Evolutionary conservation across 2,797 vertebrate species (phyloP), one percentile per base, ranked within the genome.

Genomic region (Etheostoma nigrum): DNA sequence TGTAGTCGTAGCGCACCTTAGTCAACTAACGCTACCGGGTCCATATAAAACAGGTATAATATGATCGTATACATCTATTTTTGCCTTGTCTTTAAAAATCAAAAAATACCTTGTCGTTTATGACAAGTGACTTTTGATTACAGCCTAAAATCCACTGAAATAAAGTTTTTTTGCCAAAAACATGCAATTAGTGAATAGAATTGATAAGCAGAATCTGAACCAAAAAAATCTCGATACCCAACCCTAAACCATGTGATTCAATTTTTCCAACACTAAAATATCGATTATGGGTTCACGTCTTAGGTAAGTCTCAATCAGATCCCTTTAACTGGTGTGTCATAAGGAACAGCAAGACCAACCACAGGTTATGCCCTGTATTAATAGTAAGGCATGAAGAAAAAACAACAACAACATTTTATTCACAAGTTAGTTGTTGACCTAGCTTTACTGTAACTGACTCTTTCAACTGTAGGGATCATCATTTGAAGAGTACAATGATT

Each of bases 401-500:
- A 81, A 58, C 70, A 62, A 70, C 30, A 81, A 58, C 70, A 64
- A 57, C n/a, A 40, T 74, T 76, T 93, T 93, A 94, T 93, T 95
- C 91, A 93, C 91, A 83, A 89, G 94, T 96, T 96, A 96, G 95
- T 93, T 95, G 95, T 92, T 81, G 64, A 79, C 83, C 85, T 87
- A 80, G 19, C 64, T 73, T 81, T 91, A 84, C 83, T 88, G 95
- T 82, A 93, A 95, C 90, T 90, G 95, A 94, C 90, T 93, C 88
- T 97, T 99, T 99, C 97, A 89, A 94, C 97, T 97, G 97, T 94
- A 98, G 97, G 97, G 97, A 98, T 98, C 97, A 97, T 84, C 84
- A 72, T 87, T 87, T 92, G 25, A 63, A 70, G 49, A 80, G 84
- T 76, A 83, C 79, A 88, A 91, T 74, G 74, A 94, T 92, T 94